Evolutionary conservation across 2,113 vertebrate species (phyloP).

Genomic region (Oreochromis aureus): DNA sequence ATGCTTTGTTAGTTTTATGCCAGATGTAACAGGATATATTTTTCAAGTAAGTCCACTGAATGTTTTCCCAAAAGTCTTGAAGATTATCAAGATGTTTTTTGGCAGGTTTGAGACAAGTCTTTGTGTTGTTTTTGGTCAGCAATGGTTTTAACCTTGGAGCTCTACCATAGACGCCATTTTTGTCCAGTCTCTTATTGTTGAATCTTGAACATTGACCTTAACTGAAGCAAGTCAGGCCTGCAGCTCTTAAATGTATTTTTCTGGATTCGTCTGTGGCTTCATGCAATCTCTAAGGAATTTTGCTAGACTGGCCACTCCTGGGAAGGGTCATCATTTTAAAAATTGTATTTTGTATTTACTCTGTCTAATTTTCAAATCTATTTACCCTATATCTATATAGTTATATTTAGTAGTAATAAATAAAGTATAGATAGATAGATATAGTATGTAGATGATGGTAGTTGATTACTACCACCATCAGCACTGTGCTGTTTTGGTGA

Average conservation of each 20-base stretch:
- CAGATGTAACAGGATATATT: not conserved
- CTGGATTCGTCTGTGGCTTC: not conserved
- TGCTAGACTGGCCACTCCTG: not conserved
- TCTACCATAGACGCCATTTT: not conserved
- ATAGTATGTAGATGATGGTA: not conserved
- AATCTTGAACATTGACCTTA: not conserved
- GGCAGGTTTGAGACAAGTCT: not conserved
- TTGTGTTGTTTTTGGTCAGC: not conserved
- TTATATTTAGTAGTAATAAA: not conserved
- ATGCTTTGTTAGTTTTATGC: not conserved
- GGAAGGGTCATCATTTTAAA: not conserved
- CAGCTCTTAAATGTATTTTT: not conserved
- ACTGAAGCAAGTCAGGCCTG: not conserved
- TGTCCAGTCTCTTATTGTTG: not conserved
- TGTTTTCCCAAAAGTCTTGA: not conserved
- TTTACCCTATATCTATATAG: not conserved
- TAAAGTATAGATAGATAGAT: not conserved
- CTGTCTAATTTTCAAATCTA: not conserved
- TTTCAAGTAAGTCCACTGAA: not conserved
- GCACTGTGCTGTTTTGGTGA: not conserved
- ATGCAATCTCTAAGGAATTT: not conserved
- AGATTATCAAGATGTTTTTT: not conserved
- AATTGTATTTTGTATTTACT: not conserved
- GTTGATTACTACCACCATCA: not conserved
- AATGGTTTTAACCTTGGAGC: not conserved